These are phyloP conservation scores for Eledona agricola DNA, from an alignment of 2,888 invertebrate genomes.

Conservation along the genomic window DNA sequence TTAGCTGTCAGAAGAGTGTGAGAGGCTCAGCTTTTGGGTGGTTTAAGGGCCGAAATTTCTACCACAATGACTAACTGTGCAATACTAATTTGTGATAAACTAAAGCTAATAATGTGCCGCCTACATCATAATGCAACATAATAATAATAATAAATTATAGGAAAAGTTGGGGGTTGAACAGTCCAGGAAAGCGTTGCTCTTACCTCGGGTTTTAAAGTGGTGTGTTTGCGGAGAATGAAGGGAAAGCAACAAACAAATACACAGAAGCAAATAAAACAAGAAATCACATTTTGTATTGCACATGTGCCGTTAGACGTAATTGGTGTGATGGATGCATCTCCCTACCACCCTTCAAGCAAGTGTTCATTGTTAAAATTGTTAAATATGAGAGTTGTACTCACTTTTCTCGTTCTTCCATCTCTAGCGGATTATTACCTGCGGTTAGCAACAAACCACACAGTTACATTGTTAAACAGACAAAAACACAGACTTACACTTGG, in stretches of 20 bases:
- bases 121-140: slow-evolving; percentile 19
- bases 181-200: slow-evolving; percentile 31
- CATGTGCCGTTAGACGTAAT: no score
- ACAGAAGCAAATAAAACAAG: slow-evolving; percentile 39
- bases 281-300: slow-evolving; percentile 58
- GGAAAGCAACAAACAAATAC: slow-evolving; percentile 33
- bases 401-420: slow-evolving; percentile 86
- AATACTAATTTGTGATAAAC: slow-evolving; percentile 55
- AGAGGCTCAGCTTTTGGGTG: slow-evolving; percentile 24
- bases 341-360: slow-evolving; percentile 30
- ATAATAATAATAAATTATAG: slow-evolving; percentile 24
- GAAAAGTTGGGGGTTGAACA: slow-evolving; percentile 17
- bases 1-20: slow-evolving; percentile 7
- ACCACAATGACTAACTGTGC: no score
- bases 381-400: slow-evolving; percentile 67
- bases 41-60: slow-evolving; percentile 6
- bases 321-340: slow-evolving; percentile 26
- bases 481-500: slow-evolving; percentile 76
- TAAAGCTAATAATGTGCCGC: slow-evolving; percentile 22
- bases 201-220: slow-evolving; percentile 41
- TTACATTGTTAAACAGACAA: slow-evolving; percentile 31
- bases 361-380: slow-evolving; percentile 14
- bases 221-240: slow-evolving; percentile 36
- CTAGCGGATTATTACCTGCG: slow-evolving; percentile 81
- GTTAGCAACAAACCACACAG: slow-evolving; percentile 58